Evolutionary conservation across 1,140 invertebrate genomes (phyloP).

Genomic region (Hesperophylax magnus): DNA sequence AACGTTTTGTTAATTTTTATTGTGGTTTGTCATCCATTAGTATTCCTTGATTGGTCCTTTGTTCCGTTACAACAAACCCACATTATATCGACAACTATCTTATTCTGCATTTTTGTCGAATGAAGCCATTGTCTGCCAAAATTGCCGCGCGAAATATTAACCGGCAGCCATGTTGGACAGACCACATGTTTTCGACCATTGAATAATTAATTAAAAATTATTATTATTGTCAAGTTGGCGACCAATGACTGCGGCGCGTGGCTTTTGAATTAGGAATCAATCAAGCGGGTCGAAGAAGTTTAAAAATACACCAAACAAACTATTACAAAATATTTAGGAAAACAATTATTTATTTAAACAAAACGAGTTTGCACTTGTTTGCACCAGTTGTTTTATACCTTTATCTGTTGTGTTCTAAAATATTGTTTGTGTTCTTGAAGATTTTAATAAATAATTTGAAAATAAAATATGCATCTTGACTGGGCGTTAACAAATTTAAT

Average conservation of each 20-base stretch:
- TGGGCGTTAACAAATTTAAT: too few relatives aligned
- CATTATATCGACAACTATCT: not conserved
- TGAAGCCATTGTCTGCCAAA: slow-evolving; percentile 18
- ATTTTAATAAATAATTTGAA: too few relatives aligned
- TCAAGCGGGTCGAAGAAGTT: not conserved
- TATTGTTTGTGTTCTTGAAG: too few relatives aligned
- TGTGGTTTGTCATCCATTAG: not conserved
- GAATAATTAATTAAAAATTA: too few relatives aligned
- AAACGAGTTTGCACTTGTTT: not conserved
- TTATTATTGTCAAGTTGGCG: slow-evolving; percentile 44
- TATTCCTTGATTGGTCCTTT: not conserved
- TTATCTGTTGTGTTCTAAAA: too few relatives aligned
- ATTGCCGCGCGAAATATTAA: slow-evolving; percentile 19
- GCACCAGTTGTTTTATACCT: too few relatives aligned
- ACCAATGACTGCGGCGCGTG: slow-evolving; percentile 11
- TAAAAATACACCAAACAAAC: too few relatives aligned
- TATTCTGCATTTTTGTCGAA: not conserved
- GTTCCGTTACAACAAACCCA: not conserved
- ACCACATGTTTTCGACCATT: slow-evolving; percentile 14
- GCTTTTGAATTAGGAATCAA: slow-evolving; percentile 18
- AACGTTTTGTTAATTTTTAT: not conserved
- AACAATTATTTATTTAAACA: not conserved
- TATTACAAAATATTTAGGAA: too few relatives aligned
- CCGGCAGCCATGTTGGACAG: slow-evolving; percentile 21
- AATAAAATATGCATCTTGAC: too few relatives aligned